Conservation (phyloP, 2,797 vertebrate genomes). For the Tympanoctomys barrerae region DNA sequence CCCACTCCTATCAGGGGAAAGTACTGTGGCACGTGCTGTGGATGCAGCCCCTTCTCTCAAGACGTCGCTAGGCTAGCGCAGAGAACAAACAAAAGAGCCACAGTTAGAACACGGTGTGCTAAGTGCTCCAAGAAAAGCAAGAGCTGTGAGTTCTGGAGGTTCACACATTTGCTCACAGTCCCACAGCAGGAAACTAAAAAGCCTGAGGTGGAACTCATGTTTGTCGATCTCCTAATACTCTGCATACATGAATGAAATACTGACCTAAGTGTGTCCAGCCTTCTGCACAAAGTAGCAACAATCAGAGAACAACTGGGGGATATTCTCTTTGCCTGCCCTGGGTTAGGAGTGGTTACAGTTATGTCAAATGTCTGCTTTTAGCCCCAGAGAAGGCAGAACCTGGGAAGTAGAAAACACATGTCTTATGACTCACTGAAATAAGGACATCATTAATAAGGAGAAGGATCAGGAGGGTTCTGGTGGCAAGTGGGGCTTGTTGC, state of each 20-base stretch:
- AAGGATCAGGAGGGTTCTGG: neutral
- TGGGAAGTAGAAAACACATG: neutral
- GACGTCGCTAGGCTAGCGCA: neutral
- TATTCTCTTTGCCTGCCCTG: neutral
- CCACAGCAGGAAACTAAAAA: constrained; percentile 7
- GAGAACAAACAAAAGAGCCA: neutral
- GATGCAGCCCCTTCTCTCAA: neutral
- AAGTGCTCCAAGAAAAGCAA: neutral
- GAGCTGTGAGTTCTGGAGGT: neutral
- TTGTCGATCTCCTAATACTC: neutral
- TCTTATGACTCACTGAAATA: neutral
- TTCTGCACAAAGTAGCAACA: neutral
- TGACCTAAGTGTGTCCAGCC: neutral
- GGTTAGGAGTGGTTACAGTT: neutral
- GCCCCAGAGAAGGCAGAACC: neutral
- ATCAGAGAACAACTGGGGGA: neutral
- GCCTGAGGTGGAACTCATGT: neutral
- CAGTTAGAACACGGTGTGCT: neutral
- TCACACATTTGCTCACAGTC: neutral
- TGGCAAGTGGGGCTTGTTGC: neutral
- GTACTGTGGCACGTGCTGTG: neutral
- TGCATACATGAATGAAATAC: neutral
- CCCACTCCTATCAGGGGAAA: neutral
- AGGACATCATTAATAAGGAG: neutral
- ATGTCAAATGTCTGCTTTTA: neutral